A percentile compares a stretch with the other conserved stretches of the same genome.
Evolutionary conservation across 2,113 vertebrate genomes (phyloP).

Genomic region (Gadus chalcogrammus): DNA sequence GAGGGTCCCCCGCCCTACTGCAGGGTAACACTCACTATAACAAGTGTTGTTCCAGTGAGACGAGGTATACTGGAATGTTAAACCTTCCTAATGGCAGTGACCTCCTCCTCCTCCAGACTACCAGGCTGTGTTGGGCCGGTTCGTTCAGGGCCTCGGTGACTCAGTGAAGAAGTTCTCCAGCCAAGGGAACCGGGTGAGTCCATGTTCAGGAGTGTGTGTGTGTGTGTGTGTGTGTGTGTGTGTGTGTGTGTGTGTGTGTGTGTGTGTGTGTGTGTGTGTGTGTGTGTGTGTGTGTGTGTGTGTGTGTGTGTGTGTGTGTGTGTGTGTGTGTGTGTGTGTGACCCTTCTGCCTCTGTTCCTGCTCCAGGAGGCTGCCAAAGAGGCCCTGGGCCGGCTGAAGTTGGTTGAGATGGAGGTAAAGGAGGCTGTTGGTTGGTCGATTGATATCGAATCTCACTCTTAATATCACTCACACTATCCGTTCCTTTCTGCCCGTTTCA

Average conservation of each 20-base stretch:
- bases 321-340: neutral
- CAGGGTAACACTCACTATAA: conserved; percentile 64
- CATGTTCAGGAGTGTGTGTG: neutral
- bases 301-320: neutral
- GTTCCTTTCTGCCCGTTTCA: conserved; percentile 36
- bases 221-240: neutral
- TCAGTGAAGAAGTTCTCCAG: conserved; percentile 79
- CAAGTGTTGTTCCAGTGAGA: too few species aligned
- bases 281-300: neutral
- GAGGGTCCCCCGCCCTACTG: conserved; percentile 66
- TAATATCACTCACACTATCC: neutral
- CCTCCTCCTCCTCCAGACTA: conserved; percentile 71
- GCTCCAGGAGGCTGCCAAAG: conserved; percentile 84
- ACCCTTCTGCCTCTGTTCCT: conserved; percentile 1
- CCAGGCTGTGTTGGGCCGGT: conserved; percentile 72
- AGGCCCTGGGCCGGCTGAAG: conserved; percentile 80
- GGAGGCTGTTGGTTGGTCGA: too few species aligned
- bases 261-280: neutral
- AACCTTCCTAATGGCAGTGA: too few species aligned
- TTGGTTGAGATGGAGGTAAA: conserved; percentile 84
- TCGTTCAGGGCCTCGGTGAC: conserved; percentile 77
- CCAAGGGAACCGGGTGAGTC: conserved; percentile 83
- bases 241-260: neutral
- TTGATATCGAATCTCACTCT: conserved; percentile 3
- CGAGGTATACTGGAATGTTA: neutral